A percentile compares a stretch with the other conserved stretches of the same genome.
Conservation (phyloP, 2,797 vertebrate genomes). For the Meda fulgida region DNA sequence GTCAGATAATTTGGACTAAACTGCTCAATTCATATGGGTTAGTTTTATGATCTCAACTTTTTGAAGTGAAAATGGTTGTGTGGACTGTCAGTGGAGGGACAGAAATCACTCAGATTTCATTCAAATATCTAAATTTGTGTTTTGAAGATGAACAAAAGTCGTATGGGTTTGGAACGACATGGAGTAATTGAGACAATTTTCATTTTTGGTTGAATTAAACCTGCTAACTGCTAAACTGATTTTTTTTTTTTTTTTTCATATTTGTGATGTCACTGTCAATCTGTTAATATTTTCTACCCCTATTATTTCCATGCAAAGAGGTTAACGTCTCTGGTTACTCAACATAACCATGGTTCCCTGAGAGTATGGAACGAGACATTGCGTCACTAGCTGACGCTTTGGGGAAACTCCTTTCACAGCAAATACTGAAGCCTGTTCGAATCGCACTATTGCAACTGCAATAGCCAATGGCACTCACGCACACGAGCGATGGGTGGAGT, state of each 20-base stretch:
- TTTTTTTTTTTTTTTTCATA: background rate
- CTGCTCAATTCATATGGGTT: background rate
- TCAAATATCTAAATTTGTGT: background rate
- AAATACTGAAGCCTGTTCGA: background rate
- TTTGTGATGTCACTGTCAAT: background rate
- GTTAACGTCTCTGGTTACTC: background rate
- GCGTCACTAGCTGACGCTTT: background rate
- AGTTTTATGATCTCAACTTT: background rate
- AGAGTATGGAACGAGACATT: background rate
- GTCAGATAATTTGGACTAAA: no score
- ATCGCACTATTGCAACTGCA: background rate
- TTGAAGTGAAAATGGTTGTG: background rate
- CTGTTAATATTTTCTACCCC: background rate
- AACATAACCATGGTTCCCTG: background rate
- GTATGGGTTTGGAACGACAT: background rate
- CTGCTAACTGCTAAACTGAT: background rate
- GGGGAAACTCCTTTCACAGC: background rate
- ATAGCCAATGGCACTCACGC: background rate
- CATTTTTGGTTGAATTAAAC: background rate
- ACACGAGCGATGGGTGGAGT: no score
- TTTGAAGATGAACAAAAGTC: background rate
- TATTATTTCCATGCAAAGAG: background rate
- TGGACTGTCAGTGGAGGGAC: background rate
- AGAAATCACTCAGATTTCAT: background rate
- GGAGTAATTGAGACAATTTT: background rate